Conservation (phyloP, 2,113 vertebrate genomes). For the Sorex fumeus region DNA sequence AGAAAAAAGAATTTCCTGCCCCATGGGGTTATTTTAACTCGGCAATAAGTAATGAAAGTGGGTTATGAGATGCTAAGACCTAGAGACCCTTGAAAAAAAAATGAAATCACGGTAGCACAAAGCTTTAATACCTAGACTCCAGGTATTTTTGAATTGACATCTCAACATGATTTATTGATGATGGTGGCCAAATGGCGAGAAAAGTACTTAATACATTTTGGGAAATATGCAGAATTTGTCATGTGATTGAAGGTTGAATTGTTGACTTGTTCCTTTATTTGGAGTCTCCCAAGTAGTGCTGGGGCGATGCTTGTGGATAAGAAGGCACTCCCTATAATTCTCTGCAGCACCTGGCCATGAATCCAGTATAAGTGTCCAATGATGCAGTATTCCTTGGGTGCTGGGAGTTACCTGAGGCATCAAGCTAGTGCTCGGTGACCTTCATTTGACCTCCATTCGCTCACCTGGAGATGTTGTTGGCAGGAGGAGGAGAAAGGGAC, state of each 20-base stretch:
- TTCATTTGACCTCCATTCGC: too few species aligned
- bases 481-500: too few species aligned
- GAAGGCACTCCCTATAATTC: too few species aligned
- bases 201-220: neutral
- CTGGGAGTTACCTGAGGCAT: too few species aligned
- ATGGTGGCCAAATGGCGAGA: neutral
- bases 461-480: too few species aligned
- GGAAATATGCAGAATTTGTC: neutral
- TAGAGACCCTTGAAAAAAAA: constrained; percentile 26
- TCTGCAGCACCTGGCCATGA: too few species aligned
- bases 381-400: too few species aligned
- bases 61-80: neutral
- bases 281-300: too few species aligned
- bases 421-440: too few species aligned
- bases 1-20: constrained; percentile 61
- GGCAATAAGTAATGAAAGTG: constrained; percentile 27
- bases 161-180: neutral
- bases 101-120: neutral
- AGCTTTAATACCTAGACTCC: constrained; percentile 22
- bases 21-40: constrained; percentile 56
- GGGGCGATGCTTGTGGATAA: too few species aligned
- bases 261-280: too few species aligned
- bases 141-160: constrained; percentile 31
- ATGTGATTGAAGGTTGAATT: neutral
- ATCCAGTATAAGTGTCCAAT: too few species aligned